Conservation (phyloP, 2,888 invertebrate species). For the Hypselothyrea guttata region DNA sequence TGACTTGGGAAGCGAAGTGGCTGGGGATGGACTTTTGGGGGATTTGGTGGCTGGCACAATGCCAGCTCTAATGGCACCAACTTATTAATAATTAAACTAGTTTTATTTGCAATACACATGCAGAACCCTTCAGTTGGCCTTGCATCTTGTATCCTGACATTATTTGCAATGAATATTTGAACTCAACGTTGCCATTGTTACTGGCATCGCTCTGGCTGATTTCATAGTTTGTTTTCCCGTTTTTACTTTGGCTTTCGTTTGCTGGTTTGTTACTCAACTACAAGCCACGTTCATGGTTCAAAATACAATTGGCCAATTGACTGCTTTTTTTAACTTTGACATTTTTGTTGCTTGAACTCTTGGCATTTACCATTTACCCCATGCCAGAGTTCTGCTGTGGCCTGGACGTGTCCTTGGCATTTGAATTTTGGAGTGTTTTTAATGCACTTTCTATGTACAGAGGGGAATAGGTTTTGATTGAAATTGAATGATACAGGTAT, state of each 20-base stretch:
- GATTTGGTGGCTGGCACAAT: conserved; percentile 25
- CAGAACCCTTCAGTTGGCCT: neutral
- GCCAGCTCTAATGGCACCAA: conserved; percentile 25
- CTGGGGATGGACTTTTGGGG: neutral
- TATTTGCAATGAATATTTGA: neutral
- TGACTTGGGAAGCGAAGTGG: neutral
- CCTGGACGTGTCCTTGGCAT: conserved; percentile 57
- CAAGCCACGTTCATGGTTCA: neutral
- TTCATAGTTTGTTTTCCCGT: too few relatives aligned
- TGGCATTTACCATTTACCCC: conserved; percentile 14
- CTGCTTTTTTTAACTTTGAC: conserved; percentile 46
- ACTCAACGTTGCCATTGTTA: neutral
- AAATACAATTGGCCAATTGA: conserved; percentile 38
- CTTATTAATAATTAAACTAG: conserved; percentile 67
- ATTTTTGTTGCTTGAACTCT: conserved; percentile 50
- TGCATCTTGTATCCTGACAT: neutral
- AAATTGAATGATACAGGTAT: neutral
- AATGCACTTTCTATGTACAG: conserved; percentile 31
- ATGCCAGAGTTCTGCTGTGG: too few relatives aligned
- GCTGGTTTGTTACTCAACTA: too few relatives aligned
- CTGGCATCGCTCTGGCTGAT: too few relatives aligned
- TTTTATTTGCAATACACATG: conserved; percentile 36
- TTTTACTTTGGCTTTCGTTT: neutral
- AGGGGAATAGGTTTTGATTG: neutral
- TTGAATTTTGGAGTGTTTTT: conserved; percentile 23